Base-by-base conservation (phyloP, 2,888 invertebrate genomes). In the Melolontha melolontha region DNA sequence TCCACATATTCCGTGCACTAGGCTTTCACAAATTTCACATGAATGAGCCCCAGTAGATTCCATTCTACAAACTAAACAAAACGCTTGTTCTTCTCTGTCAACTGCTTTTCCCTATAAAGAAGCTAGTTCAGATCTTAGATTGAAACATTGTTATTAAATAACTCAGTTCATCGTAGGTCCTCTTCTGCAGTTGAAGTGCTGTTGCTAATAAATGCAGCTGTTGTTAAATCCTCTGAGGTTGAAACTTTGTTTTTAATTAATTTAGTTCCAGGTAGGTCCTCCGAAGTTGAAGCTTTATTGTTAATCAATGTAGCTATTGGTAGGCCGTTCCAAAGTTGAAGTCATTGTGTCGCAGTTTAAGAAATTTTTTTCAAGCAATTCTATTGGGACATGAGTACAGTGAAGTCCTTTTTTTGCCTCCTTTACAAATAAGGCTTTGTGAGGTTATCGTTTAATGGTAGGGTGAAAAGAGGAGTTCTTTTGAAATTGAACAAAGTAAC, bases 31-130 rank as follows among this genome's bases (percentile, higher is more conserved):
- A 67, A 63, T 70, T 52, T 70, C 70, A 39, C 70, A 71, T 62
- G 70, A 70, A 70, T 71, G 66, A 40, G 66, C 67, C 64, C 66
- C 64, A 67, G 66, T 67, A 67, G 47, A 67, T 70, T 71, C 71
- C 52, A 62, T 70, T 70, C 69, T 57, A 66, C 65, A 69, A 70
- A 68, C 63, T 14, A 39, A 40, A 54, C 63, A 68, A 27, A 7
- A 52, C 6, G 27, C 17, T 16, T 14, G 4, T 62, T n/a, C 62
- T 66, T 59, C 49, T 44, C 57, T n/a, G n/a, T n/a, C n/a, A n/a
- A n/a, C n/a, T n/a, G n/a, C n/a, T n/a, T n/a, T n/a, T n/a, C n/a
- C n/a, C n/a, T n/a, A n/a, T n/a, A n/a, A n/a, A n/a, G n/a, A n/a
- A n/a, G n/a, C n/a, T n/a, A n/a, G n/a, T n/a, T n/a, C n/a, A n/a